Evolutionary conservation across 2,113 vertebrate genomes (phyloP), one percentile per base, ranked within the genome.

Genomic region (Zapornia atra): DNA sequence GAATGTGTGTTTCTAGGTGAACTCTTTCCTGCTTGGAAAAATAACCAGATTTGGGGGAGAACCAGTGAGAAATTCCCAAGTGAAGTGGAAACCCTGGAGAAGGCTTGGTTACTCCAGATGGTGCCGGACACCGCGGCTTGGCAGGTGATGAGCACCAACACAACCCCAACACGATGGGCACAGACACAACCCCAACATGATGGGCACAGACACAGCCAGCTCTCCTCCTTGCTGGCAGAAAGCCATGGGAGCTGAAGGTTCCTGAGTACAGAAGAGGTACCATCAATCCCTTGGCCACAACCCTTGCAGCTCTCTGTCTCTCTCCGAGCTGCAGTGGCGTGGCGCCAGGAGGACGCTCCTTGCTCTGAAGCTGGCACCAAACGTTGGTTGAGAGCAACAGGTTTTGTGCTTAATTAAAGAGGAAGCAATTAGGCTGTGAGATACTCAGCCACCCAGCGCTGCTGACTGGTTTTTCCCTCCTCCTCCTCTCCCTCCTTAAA

Each of bases 391-490:
- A 82, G 66, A 93, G 93, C 93, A 91, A 95, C 90, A 96, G 93
- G 93, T 88, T 94, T 77, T 77, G 85, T 88, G 63, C 88, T 46
- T 97, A 96, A 96, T 96, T 92, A 95, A 96, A 96, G 92, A 94
- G 92, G 88, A 96, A 96, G 93, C 95, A 94, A 94, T 97, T 95
- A 96, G 69, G 51, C 93, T 83, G 92, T 68, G 17, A 92, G 90
- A 88, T 90, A 88, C 66, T 93, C 82, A 86, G 86, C 95, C 95
- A 95, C 93, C 96, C 96, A 96, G 88, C 92, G 90, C 96, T 92
- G 81, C 82, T 90, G 90, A 73, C 85, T 83, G 70, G 70, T 90
- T 94, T 86, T 88, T 89, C 84, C 84, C 73, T 78, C 77, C 92
- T 92, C 79, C 85, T 85, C 76, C 91, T 90, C 44, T 50, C 88